These are phyloP conservation scores for Mastomys coucha DNA, from an alignment of 2,113 vertebrate species.

Conservation along the genomic window DNA sequence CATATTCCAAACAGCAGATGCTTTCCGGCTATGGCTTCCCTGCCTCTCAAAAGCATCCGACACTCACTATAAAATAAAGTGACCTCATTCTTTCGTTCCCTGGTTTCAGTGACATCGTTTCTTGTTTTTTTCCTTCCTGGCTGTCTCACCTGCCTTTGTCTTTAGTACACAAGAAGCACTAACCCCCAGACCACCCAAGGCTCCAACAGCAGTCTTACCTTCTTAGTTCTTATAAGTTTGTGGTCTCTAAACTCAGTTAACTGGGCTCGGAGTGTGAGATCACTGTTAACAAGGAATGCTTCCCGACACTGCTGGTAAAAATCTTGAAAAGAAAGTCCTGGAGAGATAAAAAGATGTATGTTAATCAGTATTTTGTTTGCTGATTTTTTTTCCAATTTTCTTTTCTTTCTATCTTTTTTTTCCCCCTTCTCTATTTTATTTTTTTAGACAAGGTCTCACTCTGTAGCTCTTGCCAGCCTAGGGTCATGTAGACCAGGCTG, in stretches of 20 bases:
- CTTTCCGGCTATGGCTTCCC: not conserved
- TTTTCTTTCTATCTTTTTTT: not conserved
- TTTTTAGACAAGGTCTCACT: not conserved
- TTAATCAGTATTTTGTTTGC: not conserved
- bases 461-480: not conserved
- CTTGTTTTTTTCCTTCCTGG: not conserved
- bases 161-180: not conserved
- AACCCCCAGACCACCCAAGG: not conserved
- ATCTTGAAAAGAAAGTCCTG: constrained; percentile 98
- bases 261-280: constrained; percentile 97
- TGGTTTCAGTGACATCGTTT: not conserved
- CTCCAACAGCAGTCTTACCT: constrained; percentile 86
- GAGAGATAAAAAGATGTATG: not conserved
- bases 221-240: constrained; percentile 96
- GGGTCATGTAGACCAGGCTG: not conserved
- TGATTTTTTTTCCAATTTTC: not conserved
- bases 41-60: not conserved
- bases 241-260: constrained; percentile 98
- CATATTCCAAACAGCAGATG: not conserved
- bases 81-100: not conserved
- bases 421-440: not conserved
- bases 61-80: not conserved
- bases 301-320: constrained; percentile 99
- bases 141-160: not conserved
- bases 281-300: constrained; percentile 97